These are phyloP conservation scores for Nephrotoma guestfalica DNA, from an alignment of 2,888 invertebrate species.

Conservation along the genomic window DNA sequence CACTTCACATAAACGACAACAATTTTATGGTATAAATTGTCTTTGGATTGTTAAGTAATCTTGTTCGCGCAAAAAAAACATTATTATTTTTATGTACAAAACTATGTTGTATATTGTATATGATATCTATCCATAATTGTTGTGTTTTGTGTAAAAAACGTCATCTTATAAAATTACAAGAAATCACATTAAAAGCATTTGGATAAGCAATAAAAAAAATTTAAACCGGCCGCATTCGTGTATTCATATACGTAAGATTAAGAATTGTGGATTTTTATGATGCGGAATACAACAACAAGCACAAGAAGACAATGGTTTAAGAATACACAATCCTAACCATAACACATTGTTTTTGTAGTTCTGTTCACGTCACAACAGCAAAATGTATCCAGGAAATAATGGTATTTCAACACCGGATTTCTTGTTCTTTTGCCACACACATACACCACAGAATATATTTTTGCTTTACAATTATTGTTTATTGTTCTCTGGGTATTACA, in stretches of 20 bases:
- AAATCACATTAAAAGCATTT: not conserved
- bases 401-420: slow-evolving; percentile 3
- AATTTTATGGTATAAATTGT: not conserved
- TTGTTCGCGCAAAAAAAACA: not conserved
- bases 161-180: not conserved
- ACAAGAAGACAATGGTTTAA: not conserved
- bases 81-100: not conserved
- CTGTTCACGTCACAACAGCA: not conserved
- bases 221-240: not conserved
- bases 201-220: not conserved
- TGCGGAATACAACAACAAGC: not conserved
- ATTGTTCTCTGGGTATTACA: not conserved
- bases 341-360: not conserved
- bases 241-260: not conserved
- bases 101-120: not conserved
- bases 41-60: not conserved
- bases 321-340: not conserved
- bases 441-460: not conserved
- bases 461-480: not conserved
- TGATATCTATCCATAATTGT: not conserved
- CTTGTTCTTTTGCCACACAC: not conserved
- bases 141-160: not conserved
- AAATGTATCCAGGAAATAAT: not conserved
- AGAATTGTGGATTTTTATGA: not conserved
- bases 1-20: not conserved